Base-by-base conservation (phyloP, 1,140 invertebrate genomes). In the Eubasilissa regina region DNA sequence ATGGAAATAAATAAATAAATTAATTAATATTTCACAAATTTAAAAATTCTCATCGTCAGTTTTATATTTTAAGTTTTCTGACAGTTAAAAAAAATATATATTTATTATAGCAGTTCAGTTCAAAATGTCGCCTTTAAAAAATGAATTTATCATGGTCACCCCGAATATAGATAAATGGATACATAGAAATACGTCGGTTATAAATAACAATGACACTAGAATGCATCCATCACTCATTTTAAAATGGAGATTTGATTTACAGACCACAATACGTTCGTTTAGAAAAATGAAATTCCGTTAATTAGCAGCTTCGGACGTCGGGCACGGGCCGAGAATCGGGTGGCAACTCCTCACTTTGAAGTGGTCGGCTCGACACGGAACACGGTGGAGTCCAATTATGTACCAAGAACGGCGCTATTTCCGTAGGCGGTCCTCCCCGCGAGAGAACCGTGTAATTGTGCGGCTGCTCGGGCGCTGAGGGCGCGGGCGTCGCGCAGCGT, bases 341-440 rank as follows among this genome's bases (percentile, higher is more conserved):
- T 51, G 47, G n/a, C 47, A 70, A 70, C 19, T 48, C 15, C 45
- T 25, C 35, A 48, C 66, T 74, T 74, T 56, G 53, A 56, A 62
- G 74, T 6, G 6, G 25, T 56, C 43, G 58, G 17, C 7, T 19
- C 47, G 56, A 62, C 55, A 62, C 47, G 55, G 55, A 44, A 62
- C 55, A 45, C 47, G 55, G 55, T 45, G 35, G 58, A 62, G 45
- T 75, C 74, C 56, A 75, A 75, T 75, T 75, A 75, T 64, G 74
- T 35, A 35, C 25, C 25, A 60, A 56, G 74, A 17, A 47, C 56
- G 55, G 12, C 56, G 74, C 56, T 64, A 64, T 64, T 75, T 75
- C 74, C 56, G 74, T 75, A 64, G 74, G 74, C 74, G 74, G 60
- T n/a, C 74, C 74, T 60, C 48, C 53, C 45, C 35, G 25, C 25